A percentile compares a stretch with the other conserved stretches of the same genome.
Evolutionary conservation across 2,113 vertebrate genomes (phyloP).

Genomic region (Trichomycterus rosablanca): DNA sequence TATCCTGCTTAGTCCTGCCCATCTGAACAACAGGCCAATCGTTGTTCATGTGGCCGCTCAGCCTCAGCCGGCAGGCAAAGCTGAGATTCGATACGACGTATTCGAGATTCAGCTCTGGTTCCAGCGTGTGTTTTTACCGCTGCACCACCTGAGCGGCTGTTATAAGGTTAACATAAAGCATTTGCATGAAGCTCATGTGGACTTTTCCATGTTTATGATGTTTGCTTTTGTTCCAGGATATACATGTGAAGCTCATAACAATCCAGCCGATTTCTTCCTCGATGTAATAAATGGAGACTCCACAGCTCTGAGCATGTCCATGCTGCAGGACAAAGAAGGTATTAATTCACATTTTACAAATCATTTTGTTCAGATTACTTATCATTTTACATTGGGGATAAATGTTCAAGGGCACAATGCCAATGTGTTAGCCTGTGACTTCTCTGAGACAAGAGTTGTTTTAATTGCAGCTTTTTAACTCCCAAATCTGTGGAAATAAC

Average conservation of each 20-base stretch:
- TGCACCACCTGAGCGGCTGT: too few relatives aligned
- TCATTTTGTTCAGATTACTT: too few relatives aligned
- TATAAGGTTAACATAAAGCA: too few relatives aligned
- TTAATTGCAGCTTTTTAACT: not conserved
- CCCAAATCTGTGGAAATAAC: not conserved
- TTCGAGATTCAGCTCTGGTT: too few relatives aligned
- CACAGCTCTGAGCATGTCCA: constrained; percentile 59
- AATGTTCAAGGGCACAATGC: not conserved
- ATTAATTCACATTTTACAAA: not conserved
- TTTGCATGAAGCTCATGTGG: not conserved
- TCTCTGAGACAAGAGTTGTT: too few relatives aligned
- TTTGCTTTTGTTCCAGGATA: constrained; percentile 66
- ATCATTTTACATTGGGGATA: too few relatives aligned
- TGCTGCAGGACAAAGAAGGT: constrained; percentile 62
- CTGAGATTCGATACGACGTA: too few relatives aligned
- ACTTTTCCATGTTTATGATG: not conserved
- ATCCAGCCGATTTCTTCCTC: constrained; percentile 92
- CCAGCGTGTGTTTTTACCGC: too few relatives aligned
- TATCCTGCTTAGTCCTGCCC: too few relatives aligned
- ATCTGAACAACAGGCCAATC: too few relatives aligned
- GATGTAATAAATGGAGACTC: constrained; percentile 89
- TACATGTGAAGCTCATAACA: constrained; percentile 84
- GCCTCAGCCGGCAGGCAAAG: too few relatives aligned
- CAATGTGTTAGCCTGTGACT: not conserved
- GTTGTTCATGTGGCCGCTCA: too few relatives aligned